Base-by-base conservation (phyloP, 23 tunicate species). In the Halocynthia roretzi region DNA sequence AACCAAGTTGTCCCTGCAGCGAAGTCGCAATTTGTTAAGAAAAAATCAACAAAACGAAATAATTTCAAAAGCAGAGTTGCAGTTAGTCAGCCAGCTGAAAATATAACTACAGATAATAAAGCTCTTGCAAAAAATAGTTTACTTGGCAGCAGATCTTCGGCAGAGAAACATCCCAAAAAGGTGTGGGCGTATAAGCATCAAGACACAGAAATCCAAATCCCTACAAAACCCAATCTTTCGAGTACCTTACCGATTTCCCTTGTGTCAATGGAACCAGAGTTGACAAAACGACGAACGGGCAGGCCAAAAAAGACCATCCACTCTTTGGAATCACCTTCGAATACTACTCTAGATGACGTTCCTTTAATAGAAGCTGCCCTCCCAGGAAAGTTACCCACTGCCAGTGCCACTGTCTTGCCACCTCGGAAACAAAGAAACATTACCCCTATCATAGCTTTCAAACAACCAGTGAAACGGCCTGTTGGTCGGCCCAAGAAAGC, bases 151-250 rank as follows among this genome's bases (percentile, higher is more conserved):
- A 31, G 44, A 31, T 31, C 44, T 4, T 31, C 44, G 5, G 68
- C 82, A 10, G 92, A 86, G 11, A 86, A 81, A 21, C 88, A 84
- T 77, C 93, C 93, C 18, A 87, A 87, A 62, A 87, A 87, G 55
- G 70, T 87, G 20, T 87, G 93, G 93, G 93, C 86, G 50, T 87
- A 78, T 17, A 77, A 77, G 66, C 93, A 87, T 72, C 79, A 87
- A 53, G 83, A 54, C 55, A 54, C 68, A 7, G 63, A 80, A 7
- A 40, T n/a, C 8, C 8, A 31, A 31, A 31, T 31, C 4, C 44
- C 44, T 31, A 31, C 44, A 4, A 31, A 31, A 31, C 44, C 44
- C 44, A 31, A 31, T 31, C 44, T 31, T 31, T 31, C 4, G 44
- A 31, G 44, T 31, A 31, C 44, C 44, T 31, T 31, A 31, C 44